These are phyloP conservation scores for Drosophila testacea DNA, from an alignment of 2,888 invertebrate species.

Conservation along the genomic window DNA sequence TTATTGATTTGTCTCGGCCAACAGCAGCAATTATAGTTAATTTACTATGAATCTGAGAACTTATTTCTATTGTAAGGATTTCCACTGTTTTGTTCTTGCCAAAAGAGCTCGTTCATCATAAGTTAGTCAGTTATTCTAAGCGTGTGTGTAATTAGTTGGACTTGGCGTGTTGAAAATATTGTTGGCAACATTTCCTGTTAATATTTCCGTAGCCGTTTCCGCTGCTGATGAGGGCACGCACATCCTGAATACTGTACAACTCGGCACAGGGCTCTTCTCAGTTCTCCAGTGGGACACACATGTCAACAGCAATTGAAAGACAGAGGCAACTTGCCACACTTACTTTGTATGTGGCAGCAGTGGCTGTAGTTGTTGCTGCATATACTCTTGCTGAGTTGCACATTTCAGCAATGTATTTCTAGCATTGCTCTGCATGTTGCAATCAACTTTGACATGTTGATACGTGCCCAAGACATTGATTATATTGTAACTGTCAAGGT, in stretches of 20 bases:
- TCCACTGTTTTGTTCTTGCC: not conserved
- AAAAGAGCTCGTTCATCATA: slow-evolving; percentile 5
- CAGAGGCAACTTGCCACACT: slow-evolving; percentile 24
- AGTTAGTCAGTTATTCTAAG: slow-evolving; percentile 3
- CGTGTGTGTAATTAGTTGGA: slow-evolving; percentile 65
- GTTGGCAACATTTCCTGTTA: slow-evolving; percentile 70
- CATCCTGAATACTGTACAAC: slow-evolving; percentile 38
- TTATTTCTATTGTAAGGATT: too few relatives aligned
- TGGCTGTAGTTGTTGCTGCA: slow-evolving; percentile 26
- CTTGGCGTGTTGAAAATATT: slow-evolving; percentile 66
- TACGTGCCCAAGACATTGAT: slow-evolving; percentile 65
- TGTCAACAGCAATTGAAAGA: slow-evolving; percentile 32
- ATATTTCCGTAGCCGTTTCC: slow-evolving; percentile 75
- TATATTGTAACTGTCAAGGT: slow-evolving; percentile 65
- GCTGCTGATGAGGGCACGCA: slow-evolving; percentile 62
- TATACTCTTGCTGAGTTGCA: slow-evolving; percentile 39
- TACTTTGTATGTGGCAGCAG: slow-evolving; percentile 22
- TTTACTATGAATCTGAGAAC: too few relatives aligned
- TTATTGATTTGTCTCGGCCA: not conserved
- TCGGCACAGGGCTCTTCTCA: not conserved
- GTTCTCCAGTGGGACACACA: slow-evolving; percentile 24
- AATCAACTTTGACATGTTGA: slow-evolving; percentile 70
- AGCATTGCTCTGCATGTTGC: slow-evolving; percentile 45
- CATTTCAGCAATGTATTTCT: slow-evolving; percentile 30
- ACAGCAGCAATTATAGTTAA: too few relatives aligned